Percentiles rank a stretch among this genome's conserved stretches.
phyloP scores from a whole-genome alignment of 2,888 invertebrate species.

The Synanthedon andrenaeformis region DNA sequence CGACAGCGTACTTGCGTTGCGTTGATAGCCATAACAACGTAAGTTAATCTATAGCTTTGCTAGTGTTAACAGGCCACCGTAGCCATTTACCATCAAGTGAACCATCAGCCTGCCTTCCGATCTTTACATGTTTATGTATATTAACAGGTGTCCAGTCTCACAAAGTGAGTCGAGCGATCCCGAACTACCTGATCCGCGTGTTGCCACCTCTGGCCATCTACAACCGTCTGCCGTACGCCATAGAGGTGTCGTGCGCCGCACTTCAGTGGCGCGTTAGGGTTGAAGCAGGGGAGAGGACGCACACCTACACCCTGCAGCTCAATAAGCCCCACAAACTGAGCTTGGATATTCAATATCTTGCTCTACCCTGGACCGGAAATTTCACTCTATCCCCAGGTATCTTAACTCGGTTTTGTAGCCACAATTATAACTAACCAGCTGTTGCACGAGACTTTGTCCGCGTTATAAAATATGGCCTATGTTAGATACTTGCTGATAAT shows the following conservation, averaged over 20 bases:
- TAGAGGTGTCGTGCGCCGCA: conserved; percentile 44
- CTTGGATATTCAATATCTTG: conserved; percentile 72
- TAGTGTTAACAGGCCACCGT: no score
- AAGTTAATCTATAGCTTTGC: no score
- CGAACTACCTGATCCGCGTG: conserved; percentile 79
- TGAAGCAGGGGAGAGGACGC: conserved; percentile 79
- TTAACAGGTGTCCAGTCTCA: conserved; percentile 43
- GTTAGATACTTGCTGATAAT: no score
- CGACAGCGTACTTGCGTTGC: no score
- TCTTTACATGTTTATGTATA: no score
- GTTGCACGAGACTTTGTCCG: no score
- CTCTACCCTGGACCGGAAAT: conserved; percentile 77
- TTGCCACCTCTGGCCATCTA: conserved; percentile 80
- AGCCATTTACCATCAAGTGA: no score
- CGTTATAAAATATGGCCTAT: no score
- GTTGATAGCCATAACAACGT: no score
- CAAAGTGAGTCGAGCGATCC: conserved; percentile 67
- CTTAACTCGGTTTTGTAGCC: no score
- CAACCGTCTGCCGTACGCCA: conserved; percentile 81
- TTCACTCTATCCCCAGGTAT: conserved; percentile 74
- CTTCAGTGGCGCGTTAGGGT: conserved; percentile 59
- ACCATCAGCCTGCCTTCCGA: no score
- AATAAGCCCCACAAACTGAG: conserved; percentile 64
- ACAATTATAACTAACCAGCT: not conserved
- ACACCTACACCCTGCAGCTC: conserved; percentile 76